phyloP scores from a whole-genome alignment of 1,140 invertebrate species.

The Condylostylus longicornis region DNA sequence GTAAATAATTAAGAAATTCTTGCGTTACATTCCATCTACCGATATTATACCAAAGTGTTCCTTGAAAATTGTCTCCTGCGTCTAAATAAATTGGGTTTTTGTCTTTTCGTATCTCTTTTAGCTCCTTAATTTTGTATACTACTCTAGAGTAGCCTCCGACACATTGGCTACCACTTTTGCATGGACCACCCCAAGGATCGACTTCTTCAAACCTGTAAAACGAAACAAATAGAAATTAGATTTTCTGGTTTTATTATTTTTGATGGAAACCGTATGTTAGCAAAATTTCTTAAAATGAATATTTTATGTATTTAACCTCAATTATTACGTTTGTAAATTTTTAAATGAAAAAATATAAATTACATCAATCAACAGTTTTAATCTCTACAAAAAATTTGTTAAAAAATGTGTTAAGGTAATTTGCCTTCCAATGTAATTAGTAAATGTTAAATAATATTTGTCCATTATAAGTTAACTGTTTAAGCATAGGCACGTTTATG shows the following conservation, averaged over 20 bases:
- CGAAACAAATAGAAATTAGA: conserved; percentile 1
- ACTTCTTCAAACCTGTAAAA: conserved; percentile 50
- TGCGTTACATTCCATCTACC: conserved; percentile 57
- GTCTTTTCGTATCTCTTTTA: conserved; percentile 38
- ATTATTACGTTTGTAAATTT: neutral
- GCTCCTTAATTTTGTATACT: conserved; percentile 38
- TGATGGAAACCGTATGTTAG: no score
- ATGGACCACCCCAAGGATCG: conserved; percentile 42
- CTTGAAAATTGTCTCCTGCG: conserved; percentile 74
- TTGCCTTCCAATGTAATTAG: no score
- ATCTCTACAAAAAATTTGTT: neutral
- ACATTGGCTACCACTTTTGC: conserved; percentile 36
- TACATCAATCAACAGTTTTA: neutral
- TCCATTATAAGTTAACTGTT: no score
- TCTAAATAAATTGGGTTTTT: conserved; percentile 56
- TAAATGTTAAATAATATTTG: no score
- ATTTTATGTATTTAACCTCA: no score
- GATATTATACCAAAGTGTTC: conserved; percentile 70
- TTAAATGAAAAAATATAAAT: neutral
- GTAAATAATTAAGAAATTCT: conserved; percentile 58
- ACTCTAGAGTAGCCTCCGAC: conserved; percentile 63
- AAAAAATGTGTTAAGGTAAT: no score
- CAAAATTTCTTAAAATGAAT: no score
- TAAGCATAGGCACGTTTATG: no score
- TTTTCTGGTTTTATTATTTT: neutral